These are phyloP conservation scores for Emmelina monodactyla DNA, from an alignment of 2,888 invertebrate species.

Conservation along the genomic window DNA sequence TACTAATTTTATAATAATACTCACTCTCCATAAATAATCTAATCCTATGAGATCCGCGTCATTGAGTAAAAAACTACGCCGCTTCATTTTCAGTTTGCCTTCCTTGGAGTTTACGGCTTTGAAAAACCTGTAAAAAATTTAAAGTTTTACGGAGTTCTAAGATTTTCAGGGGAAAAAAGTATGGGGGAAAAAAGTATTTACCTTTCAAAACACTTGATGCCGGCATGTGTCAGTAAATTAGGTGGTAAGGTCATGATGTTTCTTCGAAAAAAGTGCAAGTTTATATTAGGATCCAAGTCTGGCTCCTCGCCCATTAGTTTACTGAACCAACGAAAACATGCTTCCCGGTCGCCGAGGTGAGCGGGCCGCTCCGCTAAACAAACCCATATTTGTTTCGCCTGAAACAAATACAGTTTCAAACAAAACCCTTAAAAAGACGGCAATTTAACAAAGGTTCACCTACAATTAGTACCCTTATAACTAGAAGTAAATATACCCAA, in stretches of 20 bases:
- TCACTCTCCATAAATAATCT: constrained; percentile 94
- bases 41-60: constrained; percentile 95
- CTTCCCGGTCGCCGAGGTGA: constrained; percentile 91
- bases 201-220: constrained; percentile 87
- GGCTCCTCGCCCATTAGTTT: constrained; percentile 97
- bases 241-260: constrained; percentile 94
- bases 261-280: constrained; percentile 94
- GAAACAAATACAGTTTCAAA: constrained; percentile 19
- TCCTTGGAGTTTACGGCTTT: constrained; percentile 96
- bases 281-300: constrained; percentile 94
- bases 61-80: constrained; percentile 87
- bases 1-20: constrained; percentile 24
- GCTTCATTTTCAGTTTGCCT: constrained; percentile 87
- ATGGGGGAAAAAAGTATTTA: constrained; percentile 24
- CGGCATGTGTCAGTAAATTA: constrained; percentile 89
- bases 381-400: constrained; percentile 96
- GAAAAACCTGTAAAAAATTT: constrained; percentile 72
- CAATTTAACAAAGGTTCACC: too few species aligned
- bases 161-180: background rate
- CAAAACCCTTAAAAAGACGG: too few species aligned
- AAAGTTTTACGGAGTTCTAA: background rate
- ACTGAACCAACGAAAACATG: constrained; percentile 98
- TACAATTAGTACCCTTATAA: too few species aligned
- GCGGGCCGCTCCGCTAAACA: constrained; percentile 94
- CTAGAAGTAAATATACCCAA: too few species aligned